A percentile compares a stretch with the other conserved stretches of the same genome.
Evolutionary conservation across 30 jellyfish, hydroid and myxozoan species (phyloP).

Genomic region (Sanderia malayensis): DNA sequence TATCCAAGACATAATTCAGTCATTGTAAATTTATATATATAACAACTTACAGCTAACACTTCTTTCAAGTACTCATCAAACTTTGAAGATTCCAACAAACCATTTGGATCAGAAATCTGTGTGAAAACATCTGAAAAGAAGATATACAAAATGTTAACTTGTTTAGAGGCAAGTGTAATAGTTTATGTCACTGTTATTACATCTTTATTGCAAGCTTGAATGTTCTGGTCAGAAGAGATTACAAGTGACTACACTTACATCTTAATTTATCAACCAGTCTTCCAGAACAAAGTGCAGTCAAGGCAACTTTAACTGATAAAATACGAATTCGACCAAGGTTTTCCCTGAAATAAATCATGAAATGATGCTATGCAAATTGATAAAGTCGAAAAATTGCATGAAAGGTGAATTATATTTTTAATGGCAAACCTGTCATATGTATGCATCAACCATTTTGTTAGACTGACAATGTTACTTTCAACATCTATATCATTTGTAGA

Average conservation of each 20-base stretch:
- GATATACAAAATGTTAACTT: background rate
- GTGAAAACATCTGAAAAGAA: slow-evolving; percentile 72
- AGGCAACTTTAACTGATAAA: slow-evolving; percentile 82
- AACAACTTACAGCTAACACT: slow-evolving; percentile 58
- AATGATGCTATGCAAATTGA: no score
- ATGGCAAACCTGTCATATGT: slow-evolving; percentile 76
- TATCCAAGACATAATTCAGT: no score
- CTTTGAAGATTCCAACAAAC: slow-evolving; percentile 54
- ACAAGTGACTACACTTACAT: slow-evolving; percentile 47
- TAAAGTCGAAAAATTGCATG: no score
- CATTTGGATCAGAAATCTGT: slow-evolving; percentile 78
- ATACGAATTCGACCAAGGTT: slow-evolving; percentile 74
- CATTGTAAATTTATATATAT: background rate
- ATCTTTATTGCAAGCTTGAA: background rate
- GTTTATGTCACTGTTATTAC: background rate
- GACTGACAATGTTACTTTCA: slow-evolving; percentile 72
- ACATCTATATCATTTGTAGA: slow-evolving; percentile 80
- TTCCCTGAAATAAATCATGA: no score
- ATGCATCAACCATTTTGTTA: slow-evolving; percentile 97
- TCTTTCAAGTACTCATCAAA: slow-evolving; percentile 71
- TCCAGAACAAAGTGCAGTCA: slow-evolving; percentile 91
- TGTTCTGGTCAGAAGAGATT: background rate
- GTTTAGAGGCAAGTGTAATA: background rate
- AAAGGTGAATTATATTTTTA: no score
- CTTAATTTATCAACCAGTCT: slow-evolving; percentile 90